Evolutionary conservation across 2,797 vertebrate species (phyloP).

Genomic region (Tadarida brasiliensis): DNA sequence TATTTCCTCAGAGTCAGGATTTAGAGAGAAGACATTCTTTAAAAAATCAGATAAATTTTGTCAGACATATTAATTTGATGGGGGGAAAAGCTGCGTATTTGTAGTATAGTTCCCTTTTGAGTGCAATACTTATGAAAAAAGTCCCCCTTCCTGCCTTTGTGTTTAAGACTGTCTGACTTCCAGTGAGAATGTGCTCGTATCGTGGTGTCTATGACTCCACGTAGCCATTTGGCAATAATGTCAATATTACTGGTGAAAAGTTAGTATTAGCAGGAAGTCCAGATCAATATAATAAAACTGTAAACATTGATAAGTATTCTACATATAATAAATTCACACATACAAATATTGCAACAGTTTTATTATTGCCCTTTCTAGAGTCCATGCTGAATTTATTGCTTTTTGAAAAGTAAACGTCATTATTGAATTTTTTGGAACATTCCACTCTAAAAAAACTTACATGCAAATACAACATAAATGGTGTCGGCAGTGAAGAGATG

Average conservation of each 20-base stretch:
- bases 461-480: background rate
- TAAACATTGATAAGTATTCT: background rate
- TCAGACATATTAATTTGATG: background rate
- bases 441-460: background rate
- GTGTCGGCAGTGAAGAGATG: background rate
- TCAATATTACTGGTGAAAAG: background rate
- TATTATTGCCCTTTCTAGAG: background rate
- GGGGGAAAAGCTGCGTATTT: background rate
- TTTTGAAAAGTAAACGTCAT: slow-evolving; percentile 17
- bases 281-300: background rate
- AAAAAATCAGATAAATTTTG: background rate
- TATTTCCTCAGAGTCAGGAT: background rate
- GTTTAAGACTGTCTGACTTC: background rate
- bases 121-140: background rate
- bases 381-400: background rate
- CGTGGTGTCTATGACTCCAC: background rate
- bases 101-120: background rate
- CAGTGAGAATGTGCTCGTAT: background rate
- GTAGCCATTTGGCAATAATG: background rate
- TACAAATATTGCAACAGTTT: background rate
- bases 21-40: background rate
- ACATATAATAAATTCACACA: background rate
- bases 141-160: background rate
- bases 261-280: background rate
- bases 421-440: background rate